Base-by-base conservation (phyloP, 2,888 invertebrate species). In the Ophonus ardosiacus region DNA sequence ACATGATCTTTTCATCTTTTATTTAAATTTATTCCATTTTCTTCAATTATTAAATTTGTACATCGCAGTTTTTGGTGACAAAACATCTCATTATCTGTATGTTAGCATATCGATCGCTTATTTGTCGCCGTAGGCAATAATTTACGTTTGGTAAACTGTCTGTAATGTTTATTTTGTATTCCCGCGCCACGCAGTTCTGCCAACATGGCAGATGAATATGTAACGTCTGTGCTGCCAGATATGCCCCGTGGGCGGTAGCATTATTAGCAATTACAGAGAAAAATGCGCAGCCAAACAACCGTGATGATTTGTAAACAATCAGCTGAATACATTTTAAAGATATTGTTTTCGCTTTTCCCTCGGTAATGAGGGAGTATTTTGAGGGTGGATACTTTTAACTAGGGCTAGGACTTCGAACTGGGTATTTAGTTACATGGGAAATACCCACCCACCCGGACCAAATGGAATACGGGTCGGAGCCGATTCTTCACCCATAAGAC, bases 131-230 rank as follows among this genome's bases (percentile, higher is more conserved):
- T 40, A 15, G 18, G 71, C 21, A 74, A 74, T 74, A 74, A 74
- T 74, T 74, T 43, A 43, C 71, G 71, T 74, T 74, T 18, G 71
- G 71, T 74, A 74, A 74, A 74, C 71, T 74, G 71, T 74, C 71
- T 74, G 43, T 43, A 18, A 17, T 74, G 71, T 74, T 74, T 74
- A 74, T 74, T 74, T 74, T 74, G 18, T 74, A 74, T 74, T 51
- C n/a, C 43, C 71, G 40, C 17, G 63, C 40, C 31, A 24, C 10
- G 17, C 71, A 43, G 43, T n/a, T 17, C 15, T 74, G 38, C 71
- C 51, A 74, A 71, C 71, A 8, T 43, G 1, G 18, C 71, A 74
- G 63, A 21, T 74, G 71, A 74, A 74, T 74, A 74, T 74, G 71
- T 74, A 74, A 43, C 43, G 71, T 15, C 18, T 65, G 40, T 40